phyloP scores from a whole-genome alignment of 2,797 vertebrate species.

The Argyrosomus regius region DNA sequence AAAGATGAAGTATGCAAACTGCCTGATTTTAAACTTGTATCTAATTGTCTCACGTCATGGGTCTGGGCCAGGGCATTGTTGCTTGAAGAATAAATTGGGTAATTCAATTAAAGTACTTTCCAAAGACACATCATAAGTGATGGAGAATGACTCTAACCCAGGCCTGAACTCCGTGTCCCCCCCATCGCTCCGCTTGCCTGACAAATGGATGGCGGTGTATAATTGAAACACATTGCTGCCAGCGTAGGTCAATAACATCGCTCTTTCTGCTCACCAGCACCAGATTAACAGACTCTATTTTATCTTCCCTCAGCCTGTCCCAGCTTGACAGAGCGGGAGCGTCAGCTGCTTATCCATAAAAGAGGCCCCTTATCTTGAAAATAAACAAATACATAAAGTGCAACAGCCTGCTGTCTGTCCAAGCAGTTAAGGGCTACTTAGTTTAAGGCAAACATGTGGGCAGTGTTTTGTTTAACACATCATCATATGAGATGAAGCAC shows the following conservation, averaged over 20 bases:
- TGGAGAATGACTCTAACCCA: conserved; percentile 98
- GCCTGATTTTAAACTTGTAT: conserved; percentile 94
- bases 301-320: conserved; percentile 92
- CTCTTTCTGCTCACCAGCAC: conserved; percentile 85
- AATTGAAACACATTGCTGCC: conserved; percentile 99
- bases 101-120: conserved; percentile 99
- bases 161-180: conserved; percentile 94
- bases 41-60: conserved; percentile 98
- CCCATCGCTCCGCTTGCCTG: conserved; percentile 93
- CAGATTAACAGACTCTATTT: conserved; percentile 96
- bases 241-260: conserved; percentile 98
- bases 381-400: conserved; percentile 89
- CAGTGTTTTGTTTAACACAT: conserved; percentile 78
- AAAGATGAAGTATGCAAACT: conserved; percentile 94
- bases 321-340: conserved; percentile 92
- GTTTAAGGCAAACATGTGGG: conserved; percentile 82
- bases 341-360: conserved; percentile 98
- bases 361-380: conserved; percentile 93
- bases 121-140: conserved; percentile 99
- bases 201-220: conserved; percentile 99
- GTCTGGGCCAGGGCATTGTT: conserved; percentile 95
- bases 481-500: conserved; percentile 72
- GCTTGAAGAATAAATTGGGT: conserved; percentile 99
- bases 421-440: conserved; percentile 83
- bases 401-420: conserved; percentile 82